Base-by-base conservation (phyloP, 1,140 invertebrate genomes). In the Kradibia gibbosae region DNA sequence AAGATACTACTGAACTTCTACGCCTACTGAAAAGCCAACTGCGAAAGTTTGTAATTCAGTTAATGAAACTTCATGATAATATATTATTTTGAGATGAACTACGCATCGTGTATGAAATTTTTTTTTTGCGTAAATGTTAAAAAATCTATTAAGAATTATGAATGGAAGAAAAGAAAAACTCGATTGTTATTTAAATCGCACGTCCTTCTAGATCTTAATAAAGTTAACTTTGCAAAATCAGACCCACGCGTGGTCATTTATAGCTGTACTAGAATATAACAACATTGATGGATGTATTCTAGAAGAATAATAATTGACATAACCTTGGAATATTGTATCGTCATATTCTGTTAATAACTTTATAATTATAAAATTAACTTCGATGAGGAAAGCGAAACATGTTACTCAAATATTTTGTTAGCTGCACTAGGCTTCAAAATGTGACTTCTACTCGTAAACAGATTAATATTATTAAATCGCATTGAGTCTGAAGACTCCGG, bases 231-330 rank as follows among this genome's bases (percentile, higher is more conserved):
- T 60, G 74, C 62, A 57, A 77, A 74, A 81, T 76, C 80, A 85
- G 80, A 53, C 84, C 86, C 83, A 87, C 86, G 84, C 85, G 50
- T 62, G 65, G 82, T 74, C 82, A 70, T 80, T 84, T 85, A 85
- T 85, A 78, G 82, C 85, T 86, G 83, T 81, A 81, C 81, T 80
- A 62, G 83, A 83, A 84, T 84, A 83, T 77, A 82, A 72, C 80
- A 84, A 84, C 81, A 67, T 48, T 36, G n/a, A 82, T 82, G 80
- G 80, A 74, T 74, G 80, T 82, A 77, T 34, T 50, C 74, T 60
- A 71, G 42, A n/a, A 25, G 74, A 77, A 81, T 81, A 75, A 81
- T 81, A 60, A 81, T 71, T 50, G 60, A 71, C 45, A 20, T 45
- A 81, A 74, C 80, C 80, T 81, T 81, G 80, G 57, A 48, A 20